Percentiles rank a stretch among this genome's conserved stretches.
phyloP scores from a whole-genome alignment of 2,888 invertebrate genomes.

The Syrista parreyssii region DNA sequence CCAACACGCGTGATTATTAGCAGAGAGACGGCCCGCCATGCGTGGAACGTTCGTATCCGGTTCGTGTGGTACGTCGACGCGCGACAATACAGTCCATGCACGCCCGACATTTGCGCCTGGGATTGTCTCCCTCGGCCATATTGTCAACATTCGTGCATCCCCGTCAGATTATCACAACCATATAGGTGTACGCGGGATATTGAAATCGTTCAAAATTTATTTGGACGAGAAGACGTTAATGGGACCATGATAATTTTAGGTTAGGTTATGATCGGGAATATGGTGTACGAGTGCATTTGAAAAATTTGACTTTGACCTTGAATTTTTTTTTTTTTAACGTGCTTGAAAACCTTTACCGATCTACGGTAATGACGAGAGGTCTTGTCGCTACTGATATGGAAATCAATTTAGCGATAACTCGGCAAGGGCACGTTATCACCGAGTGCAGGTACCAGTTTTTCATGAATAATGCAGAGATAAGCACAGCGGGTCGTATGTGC shows the following conservation, averaged over 20 bases:
- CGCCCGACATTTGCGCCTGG: background rate
- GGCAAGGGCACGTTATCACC: background rate
- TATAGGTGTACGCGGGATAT: background rate
- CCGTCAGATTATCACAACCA: background rate
- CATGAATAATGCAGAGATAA: conserved; percentile 51
- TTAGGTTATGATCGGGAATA: too few relatives aligned
- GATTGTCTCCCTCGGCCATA: background rate
- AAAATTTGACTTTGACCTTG: too few relatives aligned
- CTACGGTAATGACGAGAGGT: background rate
- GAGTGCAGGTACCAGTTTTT: conserved; percentile 17
- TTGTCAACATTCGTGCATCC: background rate
- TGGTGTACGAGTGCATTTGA: too few relatives aligned
- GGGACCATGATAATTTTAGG: too few relatives aligned
- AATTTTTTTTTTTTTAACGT: background rate
- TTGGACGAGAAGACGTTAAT: too few relatives aligned
- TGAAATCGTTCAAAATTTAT: too few relatives aligned
- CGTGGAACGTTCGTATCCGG: conserved; percentile 55
- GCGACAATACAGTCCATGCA: conserved; percentile 35
- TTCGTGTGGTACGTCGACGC: conserved; percentile 30
- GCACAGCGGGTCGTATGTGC: background rate
- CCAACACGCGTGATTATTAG: conserved; percentile 54
- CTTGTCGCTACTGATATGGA: background rate
- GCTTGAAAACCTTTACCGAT: background rate
- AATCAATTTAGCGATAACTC: background rate
- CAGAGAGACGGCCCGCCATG: conserved; percentile 40